phyloP scores from a whole-genome alignment of 2,888 invertebrate species.

The Ochropacha duplaris region DNA sequence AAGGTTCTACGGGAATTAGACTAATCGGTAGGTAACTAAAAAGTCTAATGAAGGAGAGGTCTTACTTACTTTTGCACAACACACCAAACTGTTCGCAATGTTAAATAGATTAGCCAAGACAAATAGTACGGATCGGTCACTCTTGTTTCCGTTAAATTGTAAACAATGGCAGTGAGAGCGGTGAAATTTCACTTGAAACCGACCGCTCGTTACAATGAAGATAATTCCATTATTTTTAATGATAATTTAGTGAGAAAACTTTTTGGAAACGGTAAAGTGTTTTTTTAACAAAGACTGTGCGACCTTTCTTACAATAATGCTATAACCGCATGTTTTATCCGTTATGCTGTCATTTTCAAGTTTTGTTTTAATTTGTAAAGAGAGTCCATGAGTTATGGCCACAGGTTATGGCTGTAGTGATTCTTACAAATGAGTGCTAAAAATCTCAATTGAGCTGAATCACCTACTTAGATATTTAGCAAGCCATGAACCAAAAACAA shows the following conservation, averaged over 20 bases:
- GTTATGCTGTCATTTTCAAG: neutral
- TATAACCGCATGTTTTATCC: neutral
- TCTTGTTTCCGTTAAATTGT: slow-evolving; percentile 29
- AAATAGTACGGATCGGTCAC: slow-evolving; percentile 43
- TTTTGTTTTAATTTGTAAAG: too few species aligned
- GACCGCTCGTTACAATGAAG: slow-evolving; percentile 6
- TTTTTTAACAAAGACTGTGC: neutral
- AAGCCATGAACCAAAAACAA: too few species aligned
- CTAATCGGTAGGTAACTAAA: neutral
- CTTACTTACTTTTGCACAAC: neutral
- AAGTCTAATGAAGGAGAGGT: neutral
- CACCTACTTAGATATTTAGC: too few species aligned
- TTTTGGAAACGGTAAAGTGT: neutral
- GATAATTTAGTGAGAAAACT: neutral
- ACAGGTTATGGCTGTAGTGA: too few species aligned
- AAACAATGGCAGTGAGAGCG: slow-evolving; percentile 32
- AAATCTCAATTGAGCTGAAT: neutral
- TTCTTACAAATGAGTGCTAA: too few species aligned
- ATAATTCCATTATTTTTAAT: neutral
- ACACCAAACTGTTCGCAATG: neutral
- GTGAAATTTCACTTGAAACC: slow-evolving; percentile 18
- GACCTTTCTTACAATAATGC: neutral
- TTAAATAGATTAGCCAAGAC: slow-evolving; percentile 10
- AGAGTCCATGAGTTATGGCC: neutral
- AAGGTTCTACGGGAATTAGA: neutral